phyloP scores from a whole-genome alignment of 2,113 vertebrate genomes.

The Sander vitreus region DNA sequence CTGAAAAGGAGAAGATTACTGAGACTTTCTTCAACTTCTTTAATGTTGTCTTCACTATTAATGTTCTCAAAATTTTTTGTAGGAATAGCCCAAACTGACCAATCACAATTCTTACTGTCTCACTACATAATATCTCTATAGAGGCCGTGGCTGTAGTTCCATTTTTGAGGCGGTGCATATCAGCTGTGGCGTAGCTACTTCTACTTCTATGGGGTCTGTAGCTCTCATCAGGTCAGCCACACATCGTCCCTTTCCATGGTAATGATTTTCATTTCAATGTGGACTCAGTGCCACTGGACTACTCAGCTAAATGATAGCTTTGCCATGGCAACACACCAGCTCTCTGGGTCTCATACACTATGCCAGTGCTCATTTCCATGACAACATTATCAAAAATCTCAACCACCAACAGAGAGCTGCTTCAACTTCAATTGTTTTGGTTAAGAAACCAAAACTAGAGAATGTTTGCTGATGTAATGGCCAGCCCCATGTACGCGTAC shows the following conservation, averaged over 20 bases:
- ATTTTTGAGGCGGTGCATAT: neutral
- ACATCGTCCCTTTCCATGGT: slow-evolving; percentile 7
- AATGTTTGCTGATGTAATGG: slow-evolving; percentile 41
- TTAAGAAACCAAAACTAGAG: slow-evolving; percentile 58
- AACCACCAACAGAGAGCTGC: slow-evolving; percentile 50
- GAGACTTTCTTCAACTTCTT: neutral
- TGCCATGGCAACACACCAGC: slow-evolving; percentile 74
- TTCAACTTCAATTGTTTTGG: slow-evolving; percentile 51
- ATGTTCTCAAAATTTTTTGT: no score
- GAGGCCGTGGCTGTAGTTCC: neutral
- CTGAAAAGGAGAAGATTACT: neutral
- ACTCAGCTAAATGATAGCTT: slow-evolving; percentile 58
- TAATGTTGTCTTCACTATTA: neutral
- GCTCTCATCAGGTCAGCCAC: slow-evolving; percentile 11
- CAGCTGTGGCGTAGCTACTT: neutral
- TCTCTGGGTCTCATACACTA: slow-evolving; percentile 49
- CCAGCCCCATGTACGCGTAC: neutral
- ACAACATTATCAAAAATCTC: slow-evolving; percentile 74
- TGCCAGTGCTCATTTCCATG: slow-evolving; percentile 71
- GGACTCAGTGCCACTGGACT: slow-evolving; percentile 31
- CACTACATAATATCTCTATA: neutral
- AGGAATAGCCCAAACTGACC: neutral
- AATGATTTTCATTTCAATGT: slow-evolving; percentile 28
- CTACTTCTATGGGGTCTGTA: neutral
- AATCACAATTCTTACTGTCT: neutral